A percentile compares a stretch with the other conserved stretches of the same genome.
Evolutionary conservation across 23 tunicate genomes (phyloP).

Genomic region (Phallusia fumigata): DNA sequence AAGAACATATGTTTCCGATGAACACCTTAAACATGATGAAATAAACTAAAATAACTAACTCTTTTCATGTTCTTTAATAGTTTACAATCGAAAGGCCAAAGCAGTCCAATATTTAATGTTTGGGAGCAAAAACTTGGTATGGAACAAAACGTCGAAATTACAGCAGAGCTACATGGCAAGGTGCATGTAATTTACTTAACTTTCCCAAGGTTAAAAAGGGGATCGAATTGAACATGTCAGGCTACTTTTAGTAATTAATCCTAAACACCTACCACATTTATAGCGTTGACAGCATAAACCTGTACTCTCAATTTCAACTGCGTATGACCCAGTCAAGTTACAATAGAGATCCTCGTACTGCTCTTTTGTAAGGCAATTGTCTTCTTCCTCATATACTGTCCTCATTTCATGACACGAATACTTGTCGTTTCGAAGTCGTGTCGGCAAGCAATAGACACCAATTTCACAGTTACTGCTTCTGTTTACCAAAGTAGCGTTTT

Average conservation of each 20-base stretch:
- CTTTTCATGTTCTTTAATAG: too few relatives aligned
- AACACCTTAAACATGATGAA: not conserved
- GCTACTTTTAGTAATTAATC: too few relatives aligned
- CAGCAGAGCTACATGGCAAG: too few relatives aligned
- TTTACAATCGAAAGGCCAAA: too few relatives aligned
- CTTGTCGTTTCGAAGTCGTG: not conserved
- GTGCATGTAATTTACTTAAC: too few relatives aligned
- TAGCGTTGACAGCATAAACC: not conserved
- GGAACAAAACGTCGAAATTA: too few relatives aligned
- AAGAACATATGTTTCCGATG: too few relatives aligned
- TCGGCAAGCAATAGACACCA: not conserved
- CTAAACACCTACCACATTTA: not conserved
- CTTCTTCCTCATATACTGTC: not conserved
- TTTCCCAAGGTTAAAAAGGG: too few relatives aligned
- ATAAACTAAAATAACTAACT: not conserved
- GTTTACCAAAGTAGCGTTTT: not conserved
- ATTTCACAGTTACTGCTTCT: not conserved
- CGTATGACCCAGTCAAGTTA: not conserved
- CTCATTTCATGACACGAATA: not conserved
- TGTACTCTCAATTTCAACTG: not conserved
- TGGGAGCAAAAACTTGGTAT: too few relatives aligned
- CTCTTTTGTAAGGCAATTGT: not conserved
- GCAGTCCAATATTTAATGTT: too few relatives aligned
- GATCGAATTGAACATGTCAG: too few relatives aligned
- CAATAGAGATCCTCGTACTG: not conserved